phyloP scores from a whole-genome alignment of 2,113 vertebrate genomes.

The Astur gentilis region DNA sequence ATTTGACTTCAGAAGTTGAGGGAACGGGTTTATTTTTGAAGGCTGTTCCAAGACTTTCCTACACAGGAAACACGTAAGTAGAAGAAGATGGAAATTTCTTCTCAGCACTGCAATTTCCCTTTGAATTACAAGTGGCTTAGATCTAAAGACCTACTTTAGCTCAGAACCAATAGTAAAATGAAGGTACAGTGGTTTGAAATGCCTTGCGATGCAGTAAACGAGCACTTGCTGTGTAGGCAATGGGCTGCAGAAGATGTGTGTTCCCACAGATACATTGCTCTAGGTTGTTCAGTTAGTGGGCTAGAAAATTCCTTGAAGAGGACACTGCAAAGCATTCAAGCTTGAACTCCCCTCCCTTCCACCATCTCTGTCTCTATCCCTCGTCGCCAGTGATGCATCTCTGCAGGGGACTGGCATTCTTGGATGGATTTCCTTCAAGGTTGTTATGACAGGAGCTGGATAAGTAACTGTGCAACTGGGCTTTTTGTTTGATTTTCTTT shows the following conservation, averaged over 20 bases:
- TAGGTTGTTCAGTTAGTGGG: neutral
- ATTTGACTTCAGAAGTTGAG: neutral
- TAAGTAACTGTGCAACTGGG: neutral
- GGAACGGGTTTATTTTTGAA: neutral
- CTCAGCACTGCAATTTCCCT: neutral
- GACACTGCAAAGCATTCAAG: neutral
- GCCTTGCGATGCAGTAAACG: neutral
- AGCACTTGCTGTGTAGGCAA: neutral
- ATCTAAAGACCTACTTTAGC: neutral
- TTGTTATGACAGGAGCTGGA: neutral
- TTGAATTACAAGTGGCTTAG: neutral
- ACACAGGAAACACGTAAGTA: neutral
- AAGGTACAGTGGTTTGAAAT: neutral
- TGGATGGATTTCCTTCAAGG: neutral
- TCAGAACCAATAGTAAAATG: neutral
- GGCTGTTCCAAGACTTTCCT: neutral
- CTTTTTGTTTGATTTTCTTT: neutral
- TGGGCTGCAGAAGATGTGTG: rapidly evolving
- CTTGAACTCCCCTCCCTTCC: neutral
- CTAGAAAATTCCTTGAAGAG: neutral
- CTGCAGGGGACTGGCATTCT: neutral
- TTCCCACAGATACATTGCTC: neutral
- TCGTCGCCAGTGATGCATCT: neutral
- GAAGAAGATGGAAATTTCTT: neutral
- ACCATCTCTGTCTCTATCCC: neutral